Evolutionary conservation across 2,888 invertebrate genomes (phyloP), one percentile per base, ranked within the genome.

Genomic region (Pheosia gnoma): DNA sequence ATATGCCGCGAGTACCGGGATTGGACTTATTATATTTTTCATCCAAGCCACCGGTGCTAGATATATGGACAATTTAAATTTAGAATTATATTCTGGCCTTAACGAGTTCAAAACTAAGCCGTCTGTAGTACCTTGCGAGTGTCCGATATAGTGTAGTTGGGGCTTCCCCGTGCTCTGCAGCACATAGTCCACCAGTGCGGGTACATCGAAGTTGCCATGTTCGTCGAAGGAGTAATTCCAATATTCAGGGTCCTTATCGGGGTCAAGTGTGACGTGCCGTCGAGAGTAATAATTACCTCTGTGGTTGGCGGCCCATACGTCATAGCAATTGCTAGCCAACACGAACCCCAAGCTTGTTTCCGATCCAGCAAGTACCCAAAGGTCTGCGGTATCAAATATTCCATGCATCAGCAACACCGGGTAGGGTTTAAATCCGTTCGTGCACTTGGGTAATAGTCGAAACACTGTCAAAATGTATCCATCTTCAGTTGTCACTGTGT

Each of bases 141-240:
- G 96, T 2, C 96, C 97, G 7, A 96, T 85, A 79, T 96, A 96
- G 72, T 94, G 94, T 0, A 97, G 68, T 62, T 94, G 88, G 0
- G 91, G 70, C 51, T 93, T 87, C 3, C 93, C 91, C 0, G 96
- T 96, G 5, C 65, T 58, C 0, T 70, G 59, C 2, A 88, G 65
- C 11, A 91, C 76, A 59, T 83, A 84, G 68, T 91, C 88, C 6
- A 90, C 94, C 81, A 94, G 95, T 0, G 96, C 95, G 7, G 97
- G 96, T 2, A 97, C 64, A 82, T 98, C 97, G 73, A 94, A 94
- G 55, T 89, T 77, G 0, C 96, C 97, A 82, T 96, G 95, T 82
- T 97, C 96, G 79, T 97, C 96, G 88, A 95, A 95, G 49, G 95
- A 95, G 77, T 89, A 95, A 41, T 93, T 75, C 95, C 95, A 95